Base-by-base conservation (phyloP, 2,888 invertebrate genomes). In the Frankliniella intonsa region DNA sequence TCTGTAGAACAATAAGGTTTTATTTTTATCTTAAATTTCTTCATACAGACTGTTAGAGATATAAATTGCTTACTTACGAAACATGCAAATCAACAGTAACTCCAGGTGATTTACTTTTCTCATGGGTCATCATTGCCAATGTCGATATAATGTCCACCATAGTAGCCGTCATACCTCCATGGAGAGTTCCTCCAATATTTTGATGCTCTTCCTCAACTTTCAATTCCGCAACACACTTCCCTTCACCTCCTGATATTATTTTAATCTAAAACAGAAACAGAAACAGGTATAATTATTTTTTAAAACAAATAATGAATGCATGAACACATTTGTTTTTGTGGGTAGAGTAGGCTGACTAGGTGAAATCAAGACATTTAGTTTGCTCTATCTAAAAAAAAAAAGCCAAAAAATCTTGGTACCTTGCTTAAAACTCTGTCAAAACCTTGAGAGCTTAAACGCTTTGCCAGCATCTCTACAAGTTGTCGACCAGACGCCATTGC, bases 121-220 rank as follows among this genome's bases (percentile, higher is more conserved):
- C 91, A 85, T 92, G 90, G 0, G 94, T 92, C 86, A 94, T 90
- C 1, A 97, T 87, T 0, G 95, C 97, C 86, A 93, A 93, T 0
- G 94, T 94, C 0, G 97, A 96, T 38, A 97, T 87, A 82, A 90
- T 89, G 86, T 95, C 95, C 0, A 95, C 92, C 14, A 97, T 87
- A 0, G 95, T 94, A 5, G 95, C 93, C 7, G 94, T 94, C 85
- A 95, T 92, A 10, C 96, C 97, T 3, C 97, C 97, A 86, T 97
- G 97, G 8, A 97, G 87, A 0, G 92, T 91, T 0, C 95, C 95
- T 11, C 84, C 84, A 19, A 90, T 88, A 88, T 97, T 97, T 2
- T 93, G 88, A 86, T 96, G 94, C 84, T 94, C 93, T 7, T 92
- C 89, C 0, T 89, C 90, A 0, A 97, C 92, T 85, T 90, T 91